A percentile compares a stretch with the other conserved stretches of the same genome.
phyloP scores from a whole-genome alignment of 2,888 invertebrate genomes.

The Silvanus unidentatus region DNA sequence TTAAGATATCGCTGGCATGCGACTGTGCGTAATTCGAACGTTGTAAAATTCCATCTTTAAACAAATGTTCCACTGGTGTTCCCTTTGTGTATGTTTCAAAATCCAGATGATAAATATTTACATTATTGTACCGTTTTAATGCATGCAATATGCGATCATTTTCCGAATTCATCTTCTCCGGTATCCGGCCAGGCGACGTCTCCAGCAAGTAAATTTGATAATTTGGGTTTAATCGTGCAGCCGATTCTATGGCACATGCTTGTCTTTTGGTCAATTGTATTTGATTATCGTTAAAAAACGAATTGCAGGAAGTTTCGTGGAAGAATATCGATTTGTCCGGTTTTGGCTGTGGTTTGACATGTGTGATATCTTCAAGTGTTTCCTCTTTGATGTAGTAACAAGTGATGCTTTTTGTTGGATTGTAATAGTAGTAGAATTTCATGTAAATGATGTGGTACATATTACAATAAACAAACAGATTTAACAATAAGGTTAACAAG shows the following conservation, averaged over 20 bases:
- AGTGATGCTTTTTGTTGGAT: constrained; percentile 28
- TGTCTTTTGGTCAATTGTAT: constrained; percentile 52
- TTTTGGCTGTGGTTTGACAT: constrained; percentile 23
- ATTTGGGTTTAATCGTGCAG: constrained; percentile 56
- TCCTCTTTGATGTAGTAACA: constrained; percentile 31
- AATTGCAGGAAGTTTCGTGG: constrained; percentile 59
- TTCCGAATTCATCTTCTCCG: constrained; percentile 20
- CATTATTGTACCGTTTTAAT: constrained; percentile 47
- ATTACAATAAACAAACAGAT: no score
- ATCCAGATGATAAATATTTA: constrained; percentile 50
- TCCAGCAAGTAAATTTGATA: constrained; percentile 54
- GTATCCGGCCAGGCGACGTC: constrained; percentile 45
- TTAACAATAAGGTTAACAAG: no score
- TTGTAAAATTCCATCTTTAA: constrained; percentile 47
- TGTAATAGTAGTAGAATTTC: constrained; percentile 20
- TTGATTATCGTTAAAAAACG: constrained; percentile 36
- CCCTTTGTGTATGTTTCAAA: constrained; percentile 49
- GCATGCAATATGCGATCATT: constrained; percentile 40
- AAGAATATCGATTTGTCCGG: constrained; percentile 57
- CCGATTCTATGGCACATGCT: constrained; percentile 65
- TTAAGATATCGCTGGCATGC: constrained; percentile 60
- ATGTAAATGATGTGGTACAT: background rate
- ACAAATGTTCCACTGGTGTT: constrained; percentile 56
- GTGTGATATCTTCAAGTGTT: constrained; percentile 36
- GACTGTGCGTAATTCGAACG: constrained; percentile 52